A percentile compares a stretch with the other conserved stretches of the same genome.
Conservation (phyloP, 1,140 invertebrate species). For the Calephelis virginiensis region DNA sequence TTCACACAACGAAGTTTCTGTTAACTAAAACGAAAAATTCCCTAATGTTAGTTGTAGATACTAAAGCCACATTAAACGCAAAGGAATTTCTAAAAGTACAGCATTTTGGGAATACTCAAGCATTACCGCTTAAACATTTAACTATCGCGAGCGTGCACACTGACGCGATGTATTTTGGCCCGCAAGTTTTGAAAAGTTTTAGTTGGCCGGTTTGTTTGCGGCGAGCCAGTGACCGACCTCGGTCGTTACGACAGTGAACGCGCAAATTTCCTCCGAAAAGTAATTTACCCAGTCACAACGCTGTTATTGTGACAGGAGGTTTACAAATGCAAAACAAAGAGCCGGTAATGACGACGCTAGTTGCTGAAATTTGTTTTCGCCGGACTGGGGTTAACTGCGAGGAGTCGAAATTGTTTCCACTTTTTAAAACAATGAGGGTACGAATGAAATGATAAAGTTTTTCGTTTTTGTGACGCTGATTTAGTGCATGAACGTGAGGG, state of each 20-base stretch:
- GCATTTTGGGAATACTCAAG: slow-evolving; percentile 1
- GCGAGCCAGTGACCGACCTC: slow-evolving; percentile 33
- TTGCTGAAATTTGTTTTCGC: slow-evolving; percentile 39
- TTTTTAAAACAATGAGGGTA: slow-evolving; percentile 22
- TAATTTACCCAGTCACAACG: slow-evolving; percentile 66
- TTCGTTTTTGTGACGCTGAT: slow-evolving; percentile 15
- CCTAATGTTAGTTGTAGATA: neutral
- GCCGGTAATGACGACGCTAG: slow-evolving; percentile 61
- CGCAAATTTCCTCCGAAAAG: slow-evolving; percentile 55
- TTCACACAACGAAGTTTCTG: too few relatives aligned
- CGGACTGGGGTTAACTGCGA: slow-evolving; percentile 22
- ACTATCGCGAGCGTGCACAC: slow-evolving; percentile 35
- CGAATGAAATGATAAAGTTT: slow-evolving; percentile 14
- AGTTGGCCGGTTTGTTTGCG: slow-evolving; percentile 58
- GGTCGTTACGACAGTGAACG: slow-evolving; percentile 52
- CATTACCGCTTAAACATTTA: slow-evolving; percentile 32
- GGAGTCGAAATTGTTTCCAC: slow-evolving; percentile 25
- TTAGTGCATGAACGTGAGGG: slow-evolving; percentile 4
- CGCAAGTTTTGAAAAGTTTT: slow-evolving; percentile 60
- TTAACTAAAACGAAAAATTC: neutral
- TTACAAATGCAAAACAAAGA: slow-evolving; percentile 66
- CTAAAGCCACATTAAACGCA: slow-evolving; percentile 12
- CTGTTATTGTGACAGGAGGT: slow-evolving; percentile 33
- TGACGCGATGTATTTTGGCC: slow-evolving; percentile 40
- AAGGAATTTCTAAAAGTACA: slow-evolving; percentile 16